Conservation (phyloP, 2,888 invertebrate genomes). For the Lymantria monacha region DNA sequence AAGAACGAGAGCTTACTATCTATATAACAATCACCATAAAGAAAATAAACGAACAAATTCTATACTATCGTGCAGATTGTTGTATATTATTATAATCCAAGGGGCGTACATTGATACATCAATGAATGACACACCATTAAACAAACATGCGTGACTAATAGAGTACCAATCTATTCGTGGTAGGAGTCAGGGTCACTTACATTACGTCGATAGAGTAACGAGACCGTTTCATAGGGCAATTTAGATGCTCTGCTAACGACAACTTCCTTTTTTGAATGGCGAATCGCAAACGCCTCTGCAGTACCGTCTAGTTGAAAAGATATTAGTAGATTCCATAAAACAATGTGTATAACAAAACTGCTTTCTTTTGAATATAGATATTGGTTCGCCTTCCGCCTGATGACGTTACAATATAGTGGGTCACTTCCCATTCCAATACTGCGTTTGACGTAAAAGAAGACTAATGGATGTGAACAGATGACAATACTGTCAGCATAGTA, state of each 20-base stretch:
- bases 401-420: too few species aligned
- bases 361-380: too few species aligned
- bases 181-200: constrained; percentile 46
- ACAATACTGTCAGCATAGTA: too few species aligned
- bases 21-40: neutral
- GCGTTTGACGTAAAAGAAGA: too few species aligned
- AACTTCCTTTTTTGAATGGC: constrained; percentile 58
- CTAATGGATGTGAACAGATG: too few species aligned
- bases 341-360: too few species aligned
- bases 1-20: neutral
- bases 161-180: constrained; percentile 43
- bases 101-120: constrained; percentile 23
- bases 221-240: constrained; percentile 49
- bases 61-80: constrained; percentile 9
- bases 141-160: constrained; percentile 48
- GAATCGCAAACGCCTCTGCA: constrained; percentile 34
- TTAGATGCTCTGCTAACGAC: constrained; percentile 55
- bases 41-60: neutral
- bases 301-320: constrained; percentile 9
- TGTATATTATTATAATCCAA: constrained; percentile 16
- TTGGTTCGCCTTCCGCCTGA: too few species aligned
- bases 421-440: too few species aligned
- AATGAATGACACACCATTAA: constrained; percentile 36
- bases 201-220: constrained; percentile 43
- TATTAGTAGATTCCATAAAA: too few species aligned